Conservation (phyloP, 2,113 vertebrate genomes). For the Sinocyclocheilus maitianheensis region DNA sequence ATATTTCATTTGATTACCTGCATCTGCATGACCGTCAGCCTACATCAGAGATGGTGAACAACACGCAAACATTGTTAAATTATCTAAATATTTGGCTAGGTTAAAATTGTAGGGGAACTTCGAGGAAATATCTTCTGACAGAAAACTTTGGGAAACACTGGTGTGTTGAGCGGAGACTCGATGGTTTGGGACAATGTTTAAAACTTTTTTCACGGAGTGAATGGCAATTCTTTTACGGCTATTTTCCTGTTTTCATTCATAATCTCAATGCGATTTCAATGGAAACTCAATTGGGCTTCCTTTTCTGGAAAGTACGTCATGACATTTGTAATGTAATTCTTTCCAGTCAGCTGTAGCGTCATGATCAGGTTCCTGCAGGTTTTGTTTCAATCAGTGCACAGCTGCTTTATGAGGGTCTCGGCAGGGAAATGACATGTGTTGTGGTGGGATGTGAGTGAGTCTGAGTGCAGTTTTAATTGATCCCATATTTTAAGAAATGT, state of each 20-base stretch:
- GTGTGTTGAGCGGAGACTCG: no score
- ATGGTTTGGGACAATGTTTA: no score
- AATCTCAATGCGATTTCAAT: neutral
- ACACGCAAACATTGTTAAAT: no score
- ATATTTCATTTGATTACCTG: no score
- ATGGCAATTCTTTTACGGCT: no score
- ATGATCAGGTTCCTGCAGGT: neutral
- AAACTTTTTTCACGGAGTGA: no score
- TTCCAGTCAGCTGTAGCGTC: neutral
- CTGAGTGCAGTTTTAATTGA: constrained; percentile 11
- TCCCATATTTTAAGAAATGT: neutral
- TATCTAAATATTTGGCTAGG: no score
- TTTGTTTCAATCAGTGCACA: neutral
- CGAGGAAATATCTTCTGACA: no score
- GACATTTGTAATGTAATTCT: neutral
- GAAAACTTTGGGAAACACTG: no score
- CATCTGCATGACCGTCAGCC: no score
- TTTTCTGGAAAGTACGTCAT: neutral
- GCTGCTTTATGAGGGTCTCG: neutral
- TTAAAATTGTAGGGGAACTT: no score
- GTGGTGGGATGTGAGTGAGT: neutral
- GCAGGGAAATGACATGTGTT: neutral
- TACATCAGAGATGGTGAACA: no score
- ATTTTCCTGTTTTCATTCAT: neutral
- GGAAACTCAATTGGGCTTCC: neutral